Percentiles rank a stretch among this genome's conserved stretches.
These are phyloP conservation scores for Polypterus senegalus DNA, from an alignment of 2,113 vertebrate genomes.

Conservation along the genomic window DNA sequence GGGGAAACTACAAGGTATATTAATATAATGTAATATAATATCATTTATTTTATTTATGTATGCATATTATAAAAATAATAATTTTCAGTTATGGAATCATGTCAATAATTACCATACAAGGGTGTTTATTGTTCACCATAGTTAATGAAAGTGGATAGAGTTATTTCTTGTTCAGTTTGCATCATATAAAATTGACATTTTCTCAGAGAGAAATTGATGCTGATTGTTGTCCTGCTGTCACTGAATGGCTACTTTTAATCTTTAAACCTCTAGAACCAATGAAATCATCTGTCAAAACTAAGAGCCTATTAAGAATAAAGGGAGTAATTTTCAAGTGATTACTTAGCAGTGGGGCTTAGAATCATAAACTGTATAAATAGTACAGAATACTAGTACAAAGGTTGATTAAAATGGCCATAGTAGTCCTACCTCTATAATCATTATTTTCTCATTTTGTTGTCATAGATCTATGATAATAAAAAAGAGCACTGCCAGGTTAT, in stretches of 20 bases:
- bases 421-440: conserved; percentile 64
- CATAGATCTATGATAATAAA: conserved; percentile 58
- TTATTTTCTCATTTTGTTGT: conserved; percentile 66
- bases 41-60: too few relatives aligned
- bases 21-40: too few relatives aligned
- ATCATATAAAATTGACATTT: neutral
- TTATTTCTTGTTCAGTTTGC: neutral
- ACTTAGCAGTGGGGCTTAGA: conserved; percentile 61
- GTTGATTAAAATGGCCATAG: conserved; percentile 68
- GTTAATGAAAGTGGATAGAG: neutral
- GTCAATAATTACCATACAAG: too few relatives aligned
- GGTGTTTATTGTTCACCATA: too few relatives aligned
- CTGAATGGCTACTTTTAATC: conserved; percentile 42
- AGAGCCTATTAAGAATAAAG: conserved; percentile 49
- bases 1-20: too few relatives aligned
- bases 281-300: conserved; percentile 46
- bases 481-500: conserved; percentile 53
- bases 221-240: conserved; percentile 50
- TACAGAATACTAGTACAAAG: conserved; percentile 58
- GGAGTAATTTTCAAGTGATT: conserved; percentile 68
- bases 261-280: conserved; percentile 30
- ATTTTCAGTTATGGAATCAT: too few relatives aligned
- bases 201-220: conserved; percentile 25
- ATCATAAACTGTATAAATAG: conserved; percentile 65
- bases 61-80: too few relatives aligned